phyloP scores from a whole-genome alignment of 2,888 invertebrate genomes.

The Lasioglossum leucozonium region DNA sequence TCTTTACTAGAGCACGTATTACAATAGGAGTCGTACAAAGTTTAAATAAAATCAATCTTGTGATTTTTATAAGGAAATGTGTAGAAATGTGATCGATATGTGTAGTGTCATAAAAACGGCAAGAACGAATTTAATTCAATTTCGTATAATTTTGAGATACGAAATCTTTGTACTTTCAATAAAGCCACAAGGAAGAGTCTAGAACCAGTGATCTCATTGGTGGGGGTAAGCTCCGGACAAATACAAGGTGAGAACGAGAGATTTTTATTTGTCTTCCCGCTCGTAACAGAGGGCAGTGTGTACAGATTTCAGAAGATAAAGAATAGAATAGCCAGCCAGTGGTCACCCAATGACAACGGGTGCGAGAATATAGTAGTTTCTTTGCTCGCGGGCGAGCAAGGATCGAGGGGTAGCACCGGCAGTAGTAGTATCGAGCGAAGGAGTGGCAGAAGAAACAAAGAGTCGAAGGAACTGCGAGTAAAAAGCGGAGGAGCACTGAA shows the following conservation, averaged over 20 bases:
- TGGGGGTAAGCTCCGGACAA: not conserved
- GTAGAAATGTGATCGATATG: too few relatives aligned
- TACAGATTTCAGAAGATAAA: constrained; percentile 23
- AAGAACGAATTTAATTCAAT: not conserved
- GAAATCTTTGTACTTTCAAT: not conserved
- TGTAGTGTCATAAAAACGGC: not conserved
- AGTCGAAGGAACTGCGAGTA: constrained; percentile 45
- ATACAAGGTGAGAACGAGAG: not conserved
- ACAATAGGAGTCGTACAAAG: too few relatives aligned
- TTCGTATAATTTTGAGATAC: not conserved
- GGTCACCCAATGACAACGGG: constrained; percentile 9
- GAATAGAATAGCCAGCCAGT: constrained; percentile 16
- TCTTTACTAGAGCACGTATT: too few relatives aligned
- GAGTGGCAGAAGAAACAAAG: constrained; percentile 46
- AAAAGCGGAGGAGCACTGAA: constrained; percentile 70
- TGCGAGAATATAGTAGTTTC: constrained; percentile 10
- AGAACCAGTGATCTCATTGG: not conserved
- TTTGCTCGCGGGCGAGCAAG: not conserved
- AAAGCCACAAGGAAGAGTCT: not conserved
- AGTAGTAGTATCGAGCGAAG: constrained; percentile 23
- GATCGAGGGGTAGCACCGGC: not conserved
- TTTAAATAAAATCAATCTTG: too few relatives aligned
- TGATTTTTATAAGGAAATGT: too few relatives aligned
- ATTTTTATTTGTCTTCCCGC: not conserved
- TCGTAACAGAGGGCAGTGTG: not conserved